Evolutionary conservation across 2,888 invertebrate genomes (phyloP).

Genomic region (Meiosimyza decipiens): DNA sequence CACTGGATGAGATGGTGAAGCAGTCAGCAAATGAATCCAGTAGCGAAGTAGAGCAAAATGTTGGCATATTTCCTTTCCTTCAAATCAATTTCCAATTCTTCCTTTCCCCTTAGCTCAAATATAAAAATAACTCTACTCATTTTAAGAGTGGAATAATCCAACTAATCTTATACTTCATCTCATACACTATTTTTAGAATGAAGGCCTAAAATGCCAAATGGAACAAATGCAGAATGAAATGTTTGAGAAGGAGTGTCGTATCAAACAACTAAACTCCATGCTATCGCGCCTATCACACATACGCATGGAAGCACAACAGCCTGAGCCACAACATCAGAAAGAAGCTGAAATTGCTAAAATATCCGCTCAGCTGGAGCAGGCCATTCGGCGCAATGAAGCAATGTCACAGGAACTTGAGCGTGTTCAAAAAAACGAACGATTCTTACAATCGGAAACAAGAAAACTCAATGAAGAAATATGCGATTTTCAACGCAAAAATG

Average conservation of each 20-base stretch:
- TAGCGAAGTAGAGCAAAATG: conserved; percentile 43
- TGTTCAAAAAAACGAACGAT: conserved; percentile 42
- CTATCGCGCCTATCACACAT: conserved; percentile 36
- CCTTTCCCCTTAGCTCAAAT: background rate
- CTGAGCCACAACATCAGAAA: conserved; percentile 20
- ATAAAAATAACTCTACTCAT: background rate
- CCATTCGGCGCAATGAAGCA: conserved; percentile 30
- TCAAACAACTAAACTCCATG: conserved; percentile 35
- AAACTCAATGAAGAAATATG: conserved; percentile 46
- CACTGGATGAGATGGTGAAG: conserved; percentile 46
- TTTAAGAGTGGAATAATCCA: background rate
- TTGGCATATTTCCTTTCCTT: conserved; percentile 29
- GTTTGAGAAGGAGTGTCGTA: conserved; percentile 40
- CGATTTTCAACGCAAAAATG: conserved; percentile 44
- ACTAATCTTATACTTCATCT: background rate
- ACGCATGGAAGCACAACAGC: conserved; percentile 22
- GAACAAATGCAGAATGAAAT: conserved; percentile 39
- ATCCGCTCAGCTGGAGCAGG: conserved; percentile 29
- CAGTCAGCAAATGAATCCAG: conserved; percentile 38
- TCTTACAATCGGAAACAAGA: conserved; percentile 45
- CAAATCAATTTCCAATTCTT: too few species aligned
- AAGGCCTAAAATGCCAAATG: conserved; percentile 48
- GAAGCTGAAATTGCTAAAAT: conserved; percentile 39
- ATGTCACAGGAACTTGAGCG: conserved; percentile 40
- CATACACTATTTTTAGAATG: conserved; percentile 50